Evolutionary conservation across 2,113 vertebrate species (phyloP).

Genomic region (Candoia aspera): DNA sequence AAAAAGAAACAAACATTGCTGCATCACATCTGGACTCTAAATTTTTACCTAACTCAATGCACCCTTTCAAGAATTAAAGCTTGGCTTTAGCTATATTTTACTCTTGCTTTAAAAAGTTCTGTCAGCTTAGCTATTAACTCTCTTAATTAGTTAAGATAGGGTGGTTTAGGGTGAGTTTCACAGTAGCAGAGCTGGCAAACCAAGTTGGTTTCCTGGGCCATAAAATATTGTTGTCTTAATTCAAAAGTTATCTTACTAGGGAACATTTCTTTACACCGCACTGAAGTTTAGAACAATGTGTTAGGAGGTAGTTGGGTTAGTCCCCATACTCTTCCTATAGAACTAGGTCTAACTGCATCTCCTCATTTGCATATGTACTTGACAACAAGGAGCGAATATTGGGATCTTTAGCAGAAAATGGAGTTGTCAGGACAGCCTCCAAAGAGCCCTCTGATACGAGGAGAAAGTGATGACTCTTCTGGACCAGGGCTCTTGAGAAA

Average conservation of each 20-base stretch:
- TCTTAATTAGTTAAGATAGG: constrained; percentile 41
- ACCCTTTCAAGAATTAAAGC: neutral
- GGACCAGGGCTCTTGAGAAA: too few species aligned
- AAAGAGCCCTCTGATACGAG: too few species aligned
- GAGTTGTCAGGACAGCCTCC: too few species aligned
- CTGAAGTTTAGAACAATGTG: neutral
- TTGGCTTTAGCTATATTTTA: constrained; percentile 18
- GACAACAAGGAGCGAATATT: too few species aligned
- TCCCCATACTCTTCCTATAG: neutral
- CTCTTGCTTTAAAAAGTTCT: constrained; percentile 59
- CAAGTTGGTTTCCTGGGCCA: neutral
- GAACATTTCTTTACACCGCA: neutral
- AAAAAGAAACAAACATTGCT: neutral
- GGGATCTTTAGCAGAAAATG: too few species aligned
- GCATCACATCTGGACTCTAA: neutral
- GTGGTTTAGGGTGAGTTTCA: constrained; percentile 61
- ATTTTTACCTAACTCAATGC: neutral
- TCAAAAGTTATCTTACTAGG: neutral
- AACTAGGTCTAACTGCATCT: too few species aligned
- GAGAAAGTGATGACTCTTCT: too few species aligned
- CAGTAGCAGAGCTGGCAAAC: constrained; percentile 35
- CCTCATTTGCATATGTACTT: too few species aligned
- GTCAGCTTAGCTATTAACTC: neutral
- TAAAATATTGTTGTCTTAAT: neutral
- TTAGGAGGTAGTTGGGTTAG: neutral